phyloP scores from a whole-genome alignment of 2,113 vertebrate genomes.

The Tachysurus fulvidraco region DNA sequence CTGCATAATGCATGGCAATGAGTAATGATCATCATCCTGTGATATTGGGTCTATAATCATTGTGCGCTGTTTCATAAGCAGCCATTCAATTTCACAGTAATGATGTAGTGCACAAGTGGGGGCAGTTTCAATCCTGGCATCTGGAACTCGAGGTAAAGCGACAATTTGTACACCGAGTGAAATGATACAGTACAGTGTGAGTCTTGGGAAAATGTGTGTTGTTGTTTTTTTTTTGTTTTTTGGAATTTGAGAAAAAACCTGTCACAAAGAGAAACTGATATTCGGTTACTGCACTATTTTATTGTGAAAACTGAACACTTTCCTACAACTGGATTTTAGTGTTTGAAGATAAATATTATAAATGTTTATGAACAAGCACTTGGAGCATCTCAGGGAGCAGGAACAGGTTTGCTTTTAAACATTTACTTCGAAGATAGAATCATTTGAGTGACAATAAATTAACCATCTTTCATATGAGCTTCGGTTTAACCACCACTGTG shows the following conservation, averaged over 20 bases:
- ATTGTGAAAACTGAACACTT: neutral
- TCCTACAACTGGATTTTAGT: neutral
- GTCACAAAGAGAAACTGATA: neutral
- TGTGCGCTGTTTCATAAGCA: constrained; percentile 47
- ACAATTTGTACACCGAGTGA: constrained; percentile 2
- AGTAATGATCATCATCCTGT: constrained; percentile 54
- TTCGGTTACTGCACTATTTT: too few species aligned
- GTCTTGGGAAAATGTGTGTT: neutral
- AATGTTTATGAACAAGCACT: too few species aligned
- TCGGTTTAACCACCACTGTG: too few species aligned
- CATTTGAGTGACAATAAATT: too few species aligned
- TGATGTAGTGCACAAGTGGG: constrained; percentile 43
- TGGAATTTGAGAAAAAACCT: neutral
- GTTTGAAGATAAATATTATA: too few species aligned
- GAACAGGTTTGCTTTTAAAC: too few species aligned
- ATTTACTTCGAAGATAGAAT: too few species aligned
- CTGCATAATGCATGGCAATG: constrained; percentile 45
- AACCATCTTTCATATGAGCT: too few species aligned
- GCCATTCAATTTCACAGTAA: constrained; percentile 52
- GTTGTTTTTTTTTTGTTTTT: too few species aligned
- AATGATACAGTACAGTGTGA: neutral
- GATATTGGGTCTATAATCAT: constrained; percentile 55
- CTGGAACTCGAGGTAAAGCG: constrained; percentile 27
- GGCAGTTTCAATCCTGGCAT: constrained; percentile 30
- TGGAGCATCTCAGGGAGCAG: too few species aligned